Percentiles rank a stretch among this genome's conserved stretches.
Conservation (phyloP, 2,888 invertebrate species). For the Melinaea menophilus region DNA sequence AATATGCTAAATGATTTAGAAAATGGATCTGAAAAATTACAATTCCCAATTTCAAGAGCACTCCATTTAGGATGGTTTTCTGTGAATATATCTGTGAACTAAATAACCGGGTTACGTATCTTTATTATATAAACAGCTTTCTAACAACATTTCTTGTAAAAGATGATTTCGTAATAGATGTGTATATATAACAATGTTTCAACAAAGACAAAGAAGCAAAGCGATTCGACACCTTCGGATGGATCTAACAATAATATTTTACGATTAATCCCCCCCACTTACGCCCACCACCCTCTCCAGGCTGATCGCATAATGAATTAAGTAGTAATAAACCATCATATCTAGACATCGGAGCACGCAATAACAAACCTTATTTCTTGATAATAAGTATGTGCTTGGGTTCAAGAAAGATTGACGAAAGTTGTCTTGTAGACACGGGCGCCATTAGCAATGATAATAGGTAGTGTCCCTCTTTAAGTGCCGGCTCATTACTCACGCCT, state of each 20-base stretch:
- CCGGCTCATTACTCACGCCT: slow-evolving; percentile 56
- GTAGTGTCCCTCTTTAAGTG: slow-evolving; percentile 54
- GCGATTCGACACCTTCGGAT: slow-evolving; percentile 29
- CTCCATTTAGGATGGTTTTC: too few relatives aligned
- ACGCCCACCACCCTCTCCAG: slow-evolving; percentile 34
- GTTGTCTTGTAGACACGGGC: slow-evolving; percentile 36
- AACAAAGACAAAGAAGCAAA: slow-evolving; percentile 11
- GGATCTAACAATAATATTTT: slow-evolving; percentile 48
- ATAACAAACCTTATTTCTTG: slow-evolving; percentile 27
- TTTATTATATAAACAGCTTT: too few relatives aligned
- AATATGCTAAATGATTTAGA: too few relatives aligned
- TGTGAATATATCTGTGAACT: too few relatives aligned
- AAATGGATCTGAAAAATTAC: too few relatives aligned
- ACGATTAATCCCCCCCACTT: slow-evolving; percentile 41
- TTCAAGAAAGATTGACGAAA: slow-evolving; percentile 20
- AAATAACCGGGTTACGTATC: too few relatives aligned
- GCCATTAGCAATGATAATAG: slow-evolving; percentile 72
- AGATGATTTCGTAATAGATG: background rate
- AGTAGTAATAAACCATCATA: slow-evolving; percentile 41
- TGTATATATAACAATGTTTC: background rate
- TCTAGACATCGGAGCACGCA: slow-evolving; percentile 14
- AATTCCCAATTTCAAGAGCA: too few relatives aligned
- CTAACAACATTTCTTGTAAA: too few relatives aligned
- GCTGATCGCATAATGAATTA: slow-evolving; percentile 46
- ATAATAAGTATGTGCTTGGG: slow-evolving; percentile 16